phyloP scores from a whole-genome alignment of 2,797 vertebrate genomes.

The Saxicola maurus region DNA sequence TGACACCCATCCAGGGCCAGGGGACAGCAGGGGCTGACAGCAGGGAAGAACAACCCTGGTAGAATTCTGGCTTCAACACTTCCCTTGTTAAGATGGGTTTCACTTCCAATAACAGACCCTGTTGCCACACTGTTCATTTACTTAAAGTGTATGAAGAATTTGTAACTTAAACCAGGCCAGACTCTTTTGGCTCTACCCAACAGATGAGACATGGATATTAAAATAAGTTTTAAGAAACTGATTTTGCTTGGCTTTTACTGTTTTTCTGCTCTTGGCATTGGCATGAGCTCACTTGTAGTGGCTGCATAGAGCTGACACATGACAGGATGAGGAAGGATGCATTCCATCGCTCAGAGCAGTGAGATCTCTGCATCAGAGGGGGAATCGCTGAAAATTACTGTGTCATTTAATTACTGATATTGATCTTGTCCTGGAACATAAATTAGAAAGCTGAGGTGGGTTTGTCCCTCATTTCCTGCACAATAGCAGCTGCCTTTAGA shows the following conservation, averaged over 20 bases:
- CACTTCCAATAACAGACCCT: constrained; percentile 67
- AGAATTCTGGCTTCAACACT: constrained; percentile 32
- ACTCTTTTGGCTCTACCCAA: constrained; percentile 69
- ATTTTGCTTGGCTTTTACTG: constrained; percentile 43
- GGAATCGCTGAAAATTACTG: fast-evolving
- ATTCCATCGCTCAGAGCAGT: neutral
- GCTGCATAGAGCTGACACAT: fast-evolving
- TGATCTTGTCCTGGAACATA: neutral
- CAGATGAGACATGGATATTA: constrained; percentile 70
- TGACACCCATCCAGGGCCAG: neutral
- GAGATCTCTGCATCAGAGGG: neutral
- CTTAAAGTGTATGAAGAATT: constrained; percentile 73
- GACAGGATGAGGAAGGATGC: neutral
- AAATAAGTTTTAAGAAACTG: constrained; percentile 75
- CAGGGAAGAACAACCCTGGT: constrained; percentile 33
- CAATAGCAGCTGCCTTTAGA: neutral
- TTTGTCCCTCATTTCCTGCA: neutral
- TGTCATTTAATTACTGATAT: neutral
- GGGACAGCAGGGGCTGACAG: neutral
- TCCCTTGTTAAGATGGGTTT: constrained; percentile 72
- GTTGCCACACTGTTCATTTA: constrained; percentile 71
- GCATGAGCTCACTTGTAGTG: neutral
- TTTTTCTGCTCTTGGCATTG: neutral
- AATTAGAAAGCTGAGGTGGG: neutral
- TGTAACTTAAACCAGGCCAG: constrained; percentile 73